Evolutionary conservation across 2,113 vertebrate species (phyloP).

Genomic region (Edolisoma coerulescens): DNA sequence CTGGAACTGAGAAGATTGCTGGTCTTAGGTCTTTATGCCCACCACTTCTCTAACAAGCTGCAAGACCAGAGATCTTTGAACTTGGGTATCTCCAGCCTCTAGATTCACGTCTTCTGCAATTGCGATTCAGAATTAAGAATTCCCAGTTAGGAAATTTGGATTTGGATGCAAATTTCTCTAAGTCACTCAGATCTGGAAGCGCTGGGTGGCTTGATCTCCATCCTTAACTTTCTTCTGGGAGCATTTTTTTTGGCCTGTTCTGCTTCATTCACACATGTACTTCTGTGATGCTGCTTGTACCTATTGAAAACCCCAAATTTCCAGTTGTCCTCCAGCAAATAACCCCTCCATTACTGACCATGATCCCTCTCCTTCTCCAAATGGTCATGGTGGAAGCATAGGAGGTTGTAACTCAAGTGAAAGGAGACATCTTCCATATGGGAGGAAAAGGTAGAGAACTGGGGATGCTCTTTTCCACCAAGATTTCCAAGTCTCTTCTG

Average conservation of each 20-base stretch:
- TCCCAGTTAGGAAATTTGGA: background rate
- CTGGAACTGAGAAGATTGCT: background rate
- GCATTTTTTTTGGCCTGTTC: background rate
- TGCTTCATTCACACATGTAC: background rate
- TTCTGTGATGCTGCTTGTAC: background rate
- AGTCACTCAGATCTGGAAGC: background rate
- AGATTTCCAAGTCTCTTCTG: background rate
- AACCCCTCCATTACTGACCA: background rate
- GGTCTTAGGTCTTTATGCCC: background rate
- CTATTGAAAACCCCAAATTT: background rate
- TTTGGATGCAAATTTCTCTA: background rate
- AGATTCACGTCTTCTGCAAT: accelerated
- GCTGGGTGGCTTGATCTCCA: background rate
- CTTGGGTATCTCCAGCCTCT: background rate
- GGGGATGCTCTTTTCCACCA: background rate
- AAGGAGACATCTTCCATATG: background rate
- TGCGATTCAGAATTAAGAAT: background rate
- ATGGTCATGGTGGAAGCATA: background rate
- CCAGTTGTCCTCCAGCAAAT: background rate
- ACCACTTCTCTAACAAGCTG: background rate
- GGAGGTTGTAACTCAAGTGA: background rate
- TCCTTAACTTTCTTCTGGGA: background rate
- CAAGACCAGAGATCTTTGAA: background rate
- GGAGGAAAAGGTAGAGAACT: background rate
- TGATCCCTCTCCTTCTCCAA: background rate